Conservation (phyloP, 2,888 invertebrate genomes). For the Calameuta pallipes region DNA sequence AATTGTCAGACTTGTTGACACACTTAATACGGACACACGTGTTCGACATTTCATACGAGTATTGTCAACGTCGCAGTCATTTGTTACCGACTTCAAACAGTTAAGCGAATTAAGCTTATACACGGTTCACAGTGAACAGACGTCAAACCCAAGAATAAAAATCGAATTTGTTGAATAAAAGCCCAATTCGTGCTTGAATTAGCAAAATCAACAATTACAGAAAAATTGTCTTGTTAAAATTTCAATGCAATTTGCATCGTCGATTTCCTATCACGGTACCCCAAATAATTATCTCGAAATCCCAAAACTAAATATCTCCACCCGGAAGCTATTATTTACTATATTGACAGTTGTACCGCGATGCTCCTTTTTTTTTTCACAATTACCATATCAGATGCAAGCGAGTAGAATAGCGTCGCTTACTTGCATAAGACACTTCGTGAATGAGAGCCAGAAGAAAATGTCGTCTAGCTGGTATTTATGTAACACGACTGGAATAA, state of each 20-base stretch:
- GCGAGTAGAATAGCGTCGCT: neutral
- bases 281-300: neutral
- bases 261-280: neutral
- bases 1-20: neutral
- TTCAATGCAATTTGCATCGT: neutral
- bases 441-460: constrained; percentile 16
- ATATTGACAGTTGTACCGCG: neutral
- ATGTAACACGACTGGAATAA: constrained; percentile 22
- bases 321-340: neutral
- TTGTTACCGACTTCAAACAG: neutral
- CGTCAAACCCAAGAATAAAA: no score
- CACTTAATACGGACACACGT: neutral
- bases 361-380: neutral
- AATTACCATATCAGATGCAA: neutral
- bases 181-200: neutral
- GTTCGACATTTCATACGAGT: neutral
- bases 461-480: constrained; percentile 17
- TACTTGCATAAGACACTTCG: constrained; percentile 19
- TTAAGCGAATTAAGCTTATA: neutral
- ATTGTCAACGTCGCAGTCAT: neutral
- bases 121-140: no score
- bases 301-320: neutral
- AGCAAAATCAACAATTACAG: neutral
- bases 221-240: no score
- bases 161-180: neutral